Base-by-base conservation (phyloP, 2,113 vertebrate genomes). In the Gadus macrocephalus region DNA sequence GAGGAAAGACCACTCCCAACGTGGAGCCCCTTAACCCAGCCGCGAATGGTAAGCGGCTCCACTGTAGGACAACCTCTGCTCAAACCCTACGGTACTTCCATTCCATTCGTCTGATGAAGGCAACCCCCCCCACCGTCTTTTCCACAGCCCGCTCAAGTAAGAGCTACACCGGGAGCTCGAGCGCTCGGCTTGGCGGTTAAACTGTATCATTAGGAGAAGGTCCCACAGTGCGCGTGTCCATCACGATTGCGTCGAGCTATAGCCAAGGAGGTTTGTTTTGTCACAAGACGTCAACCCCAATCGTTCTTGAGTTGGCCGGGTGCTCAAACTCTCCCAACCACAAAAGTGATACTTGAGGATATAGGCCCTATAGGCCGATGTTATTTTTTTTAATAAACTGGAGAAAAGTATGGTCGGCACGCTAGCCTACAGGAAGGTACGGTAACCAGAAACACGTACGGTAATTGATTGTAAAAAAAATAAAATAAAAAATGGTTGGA, bases 1-100 rank as follows among this genome's bases (percentile, higher is more conserved):
- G 86, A 89, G 87, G n/a, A 88, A 88, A 86, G 87, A 86, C 83
- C 80, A 75, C 85, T 86, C 83, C 88, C 85, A 77, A 75, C 64
- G 77, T 64, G 63, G 75, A 79, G 84, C 15, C 78, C 76, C 71
- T 70, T 16, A 64, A 71, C 78, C 81, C 77, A 9, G 67, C 80
- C 35, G 64, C 27, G 70, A 75, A 75, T 28, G 66, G 42, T 49
- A 73, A 74, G 79, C 81, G 70, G 20, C 67, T 75, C 28, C 66
- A 31, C 28, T 76, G 6, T 7, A 72, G 78, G 81, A 69, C 79
- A 79, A 74, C 72, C 69, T 53, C 76, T 5, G 59, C 71, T 82
- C 81, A 74, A 22, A 84, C 5, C 73, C 73, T 65, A 5, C n/a
- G 78, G 68, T 71, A 66, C 64, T 71, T 78, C 77, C 1, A 81